phyloP scores from a whole-genome alignment of 2,113 vertebrate genomes.

The Brachyhypopomus gauderio region DNA sequence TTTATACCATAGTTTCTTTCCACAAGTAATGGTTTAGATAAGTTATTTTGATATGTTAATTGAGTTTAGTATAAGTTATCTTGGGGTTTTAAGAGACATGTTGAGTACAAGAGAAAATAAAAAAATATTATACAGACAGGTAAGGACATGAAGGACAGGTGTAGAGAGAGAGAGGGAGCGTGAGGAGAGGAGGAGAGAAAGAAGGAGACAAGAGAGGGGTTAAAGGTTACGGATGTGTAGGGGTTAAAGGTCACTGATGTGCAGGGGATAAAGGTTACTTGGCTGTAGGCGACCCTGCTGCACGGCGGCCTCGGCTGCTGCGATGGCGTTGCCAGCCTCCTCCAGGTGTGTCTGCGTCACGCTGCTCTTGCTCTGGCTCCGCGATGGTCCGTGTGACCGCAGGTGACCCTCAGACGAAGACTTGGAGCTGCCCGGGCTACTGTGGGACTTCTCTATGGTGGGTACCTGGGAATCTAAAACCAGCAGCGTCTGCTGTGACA shows the following conservation, averaged over 20 bases:
- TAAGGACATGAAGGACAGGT: constrained; percentile 12
- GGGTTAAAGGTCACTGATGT: constrained; percentile 91
- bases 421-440: constrained; percentile 97
- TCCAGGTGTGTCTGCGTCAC: constrained; percentile 97
- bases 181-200: constrained; percentile 57
- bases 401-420: constrained; percentile 97
- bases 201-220: constrained; percentile 77
- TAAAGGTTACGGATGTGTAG: no score
- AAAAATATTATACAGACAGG: constrained; percentile 35
- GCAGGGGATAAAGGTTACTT: constrained; percentile 97
- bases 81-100: constrained; percentile 3
- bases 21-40: not conserved
- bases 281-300: constrained; percentile 97
- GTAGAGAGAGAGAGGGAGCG: constrained; percentile 42
- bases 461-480: constrained; percentile 89
- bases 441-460: constrained; percentile 98
- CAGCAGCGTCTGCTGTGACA: constrained; percentile 21
- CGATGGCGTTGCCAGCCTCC: constrained; percentile 95
- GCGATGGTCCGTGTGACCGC: constrained; percentile 93
- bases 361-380: constrained; percentile 98
- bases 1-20: not conserved
- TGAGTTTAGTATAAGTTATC: not conserved
- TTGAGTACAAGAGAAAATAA: not conserved
- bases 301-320: constrained; percentile 94
- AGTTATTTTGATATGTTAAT: not conserved